Conservation (phyloP, 1,140 invertebrate genomes). For the Streblospio benedicti region DNA sequence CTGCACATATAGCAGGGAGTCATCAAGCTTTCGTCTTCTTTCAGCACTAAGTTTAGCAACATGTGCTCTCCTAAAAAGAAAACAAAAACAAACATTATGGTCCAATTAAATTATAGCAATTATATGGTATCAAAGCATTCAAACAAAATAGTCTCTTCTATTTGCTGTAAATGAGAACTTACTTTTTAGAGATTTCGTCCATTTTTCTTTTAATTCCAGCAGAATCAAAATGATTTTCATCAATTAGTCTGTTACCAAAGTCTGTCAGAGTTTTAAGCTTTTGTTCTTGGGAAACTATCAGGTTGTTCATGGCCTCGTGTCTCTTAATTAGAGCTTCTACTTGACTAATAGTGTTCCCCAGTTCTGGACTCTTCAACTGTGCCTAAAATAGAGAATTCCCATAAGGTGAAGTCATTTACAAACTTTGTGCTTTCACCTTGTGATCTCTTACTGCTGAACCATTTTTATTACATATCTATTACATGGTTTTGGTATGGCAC, state of each 20-base stretch:
- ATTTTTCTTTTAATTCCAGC: slow-evolving; percentile 31
- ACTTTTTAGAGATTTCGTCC: slow-evolving; percentile 31
- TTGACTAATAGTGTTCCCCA: slow-evolving; percentile 93
- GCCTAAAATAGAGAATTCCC: slow-evolving; percentile 96
- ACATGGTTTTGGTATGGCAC: no score
- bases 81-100: no score
- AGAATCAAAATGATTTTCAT: slow-evolving; percentile 44
- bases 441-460: no score
- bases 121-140: neutral
- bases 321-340: slow-evolving; percentile 97
- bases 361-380: slow-evolving; percentile 87
- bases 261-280: slow-evolving; percentile 63
- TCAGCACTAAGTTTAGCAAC: slow-evolving; percentile 55
- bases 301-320: slow-evolving; percentile 99
- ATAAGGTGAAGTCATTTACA: slow-evolving; percentile 88
- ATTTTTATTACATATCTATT: no score
- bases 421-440: neutral
- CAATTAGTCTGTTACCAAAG: slow-evolving; percentile 40
- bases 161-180: slow-evolving; percentile 4
- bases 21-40: slow-evolving; percentile 58
- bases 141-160: no score
- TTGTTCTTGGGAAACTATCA: slow-evolving; percentile 93
- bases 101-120: neutral
- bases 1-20: slow-evolving; percentile 74
- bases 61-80: slow-evolving; percentile 54